Evolutionary conservation across 2,113 vertebrate genomes (phyloP).

Genomic region (Penelope pileata): DNA sequence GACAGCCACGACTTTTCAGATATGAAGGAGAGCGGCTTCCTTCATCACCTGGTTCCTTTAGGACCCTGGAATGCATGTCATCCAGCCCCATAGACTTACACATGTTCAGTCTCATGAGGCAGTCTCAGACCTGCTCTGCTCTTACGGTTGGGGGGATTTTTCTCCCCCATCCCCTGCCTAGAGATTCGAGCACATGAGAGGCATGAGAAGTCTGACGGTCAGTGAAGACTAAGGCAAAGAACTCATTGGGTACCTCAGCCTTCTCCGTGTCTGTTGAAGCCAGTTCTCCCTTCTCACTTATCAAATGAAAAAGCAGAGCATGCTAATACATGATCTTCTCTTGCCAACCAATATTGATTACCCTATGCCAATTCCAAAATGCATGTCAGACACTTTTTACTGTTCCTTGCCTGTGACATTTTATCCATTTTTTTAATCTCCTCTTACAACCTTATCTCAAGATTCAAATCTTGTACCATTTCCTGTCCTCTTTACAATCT

Average conservation of each 20-base stretch:
- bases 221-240: no score
- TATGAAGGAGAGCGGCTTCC: no score
- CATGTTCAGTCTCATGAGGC: no score
- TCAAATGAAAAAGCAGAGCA: not conserved
- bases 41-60: no score
- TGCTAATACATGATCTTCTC: not conserved
- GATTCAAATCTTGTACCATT: slow-evolving; percentile 54
- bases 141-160: not conserved
- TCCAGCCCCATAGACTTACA: no score
- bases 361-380: not conserved
- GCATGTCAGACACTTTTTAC: slow-evolving; percentile 7
- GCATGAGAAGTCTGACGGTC: no score
- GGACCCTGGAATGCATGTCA: no score
- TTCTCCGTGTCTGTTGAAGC: no score
- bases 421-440: slow-evolving; percentile 60
- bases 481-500: slow-evolving; percentile 57
- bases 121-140: no score
- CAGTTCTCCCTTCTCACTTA: no score
- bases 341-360: not conserved
- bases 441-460: slow-evolving; percentile 62
- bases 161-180: not conserved
- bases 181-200: not conserved
- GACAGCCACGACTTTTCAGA: no score
- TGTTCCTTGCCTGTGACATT: slow-evolving; percentile 40
- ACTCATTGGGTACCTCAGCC: no score